A percentile compares a stretch with the other conserved stretches of the same genome.
Evolutionary conservation across 2,888 invertebrate genomes (phyloP).

Genomic region (Xylota segnis): DNA sequence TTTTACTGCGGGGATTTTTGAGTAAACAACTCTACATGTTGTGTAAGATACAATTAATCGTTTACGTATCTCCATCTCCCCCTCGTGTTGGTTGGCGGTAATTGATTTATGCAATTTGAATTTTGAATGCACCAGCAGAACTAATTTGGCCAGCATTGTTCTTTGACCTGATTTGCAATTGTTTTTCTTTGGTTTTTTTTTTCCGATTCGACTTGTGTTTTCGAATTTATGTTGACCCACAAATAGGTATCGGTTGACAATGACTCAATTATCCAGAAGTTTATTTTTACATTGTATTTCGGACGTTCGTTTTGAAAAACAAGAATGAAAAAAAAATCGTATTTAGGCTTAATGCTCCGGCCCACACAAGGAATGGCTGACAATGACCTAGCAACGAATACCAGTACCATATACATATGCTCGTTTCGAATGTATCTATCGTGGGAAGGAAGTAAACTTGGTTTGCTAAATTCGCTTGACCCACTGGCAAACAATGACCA

Average conservation of each 20-base stretch:
- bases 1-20: constrained; percentile 20
- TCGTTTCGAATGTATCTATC: neutral
- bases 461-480: constrained; percentile 14
- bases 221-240: constrained; percentile 43
- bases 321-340: neutral
- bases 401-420: neutral
- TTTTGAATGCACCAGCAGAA: constrained; percentile 63
- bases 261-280: constrained; percentile 36
- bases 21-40: constrained; percentile 44
- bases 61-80: neutral
- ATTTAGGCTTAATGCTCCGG: neutral
- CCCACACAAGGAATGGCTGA: constrained; percentile 26
- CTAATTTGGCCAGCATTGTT: constrained; percentile 63
- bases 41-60: constrained; percentile 42
- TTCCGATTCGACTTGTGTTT: constrained; percentile 29
- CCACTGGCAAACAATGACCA: constrained; percentile 18
- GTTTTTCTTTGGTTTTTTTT: constrained; percentile 4
- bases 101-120: constrained; percentile 54
- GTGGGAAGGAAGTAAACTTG: constrained; percentile 5
- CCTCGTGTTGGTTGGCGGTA: constrained; percentile 7
- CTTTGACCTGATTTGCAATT: constrained; percentile 63
- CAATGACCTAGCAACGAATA: constrained; percentile 28
- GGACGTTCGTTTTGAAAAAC: neutral
- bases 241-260: constrained; percentile 56
- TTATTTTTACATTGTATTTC: neutral